Evolutionary conservation across 2,797 vertebrate genomes (phyloP), one percentile per base, ranked within the genome.

Genomic region (Tenualosa ilisha): DNA sequence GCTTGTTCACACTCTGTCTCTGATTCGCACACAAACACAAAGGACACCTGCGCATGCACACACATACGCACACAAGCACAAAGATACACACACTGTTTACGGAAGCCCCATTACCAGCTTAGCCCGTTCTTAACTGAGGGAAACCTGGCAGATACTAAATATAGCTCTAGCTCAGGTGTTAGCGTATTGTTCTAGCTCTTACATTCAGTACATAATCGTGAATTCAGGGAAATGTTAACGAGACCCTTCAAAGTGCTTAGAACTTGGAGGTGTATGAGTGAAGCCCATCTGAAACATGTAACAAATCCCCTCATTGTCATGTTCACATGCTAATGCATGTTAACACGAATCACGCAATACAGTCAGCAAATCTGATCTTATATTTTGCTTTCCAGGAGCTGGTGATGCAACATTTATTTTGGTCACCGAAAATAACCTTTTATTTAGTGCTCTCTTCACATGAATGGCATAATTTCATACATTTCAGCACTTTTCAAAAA

Each of bases 31-130:
- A 17, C 65, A 40, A 31, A 31, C 65, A 72, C 8, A 72, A 9
- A 75, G 56, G 17, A 72, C 15, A 50, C 15, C 12, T 43, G 43
- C 40, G 20, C 82, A 26, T 61, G 31, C 46, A 49, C 46, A 49
- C 46, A 49, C 3, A 49, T 13, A 5, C 83, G 13, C 49, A 75
- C 83, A 75, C 49, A 51, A 49, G 75, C 83, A 81, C 50, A 81
- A 17, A 85, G 43, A 84, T 86, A 89, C 86, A 85, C 79, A 82
- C 86, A 84, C 88, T 89, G 82, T 68, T 86, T 83, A 87, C 87
- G 84, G 90, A 93, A 93, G 87, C 90, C 83, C 72, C 85, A 90
- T 93, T 92, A 93, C 84, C 88, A 89, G 94, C 94, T 95, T 94
- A 95, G 83, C 86, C 89, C 89, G 91, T 91, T 81, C 90, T 94